These are phyloP conservation scores for Panthera uncia DNA, from an alignment of 2,113 vertebrate genomes.

Conservation along the genomic window DNA sequence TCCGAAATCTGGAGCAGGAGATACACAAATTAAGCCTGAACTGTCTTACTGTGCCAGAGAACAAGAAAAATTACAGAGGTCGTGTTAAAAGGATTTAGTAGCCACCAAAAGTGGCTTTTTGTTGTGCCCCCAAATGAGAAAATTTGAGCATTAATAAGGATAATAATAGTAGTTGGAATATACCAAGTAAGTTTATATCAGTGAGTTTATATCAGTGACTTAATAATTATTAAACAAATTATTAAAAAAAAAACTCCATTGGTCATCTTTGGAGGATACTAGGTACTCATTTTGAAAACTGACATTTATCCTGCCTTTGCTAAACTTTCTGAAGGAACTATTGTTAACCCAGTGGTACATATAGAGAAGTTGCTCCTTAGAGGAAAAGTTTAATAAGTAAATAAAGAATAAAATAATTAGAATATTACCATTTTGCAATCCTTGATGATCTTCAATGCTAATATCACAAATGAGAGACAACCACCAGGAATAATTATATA, in stretches of 20 bases:
- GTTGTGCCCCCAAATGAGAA: neutral
- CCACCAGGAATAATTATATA: neutral
- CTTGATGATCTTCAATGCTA: neutral
- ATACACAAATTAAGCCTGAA: neutral
- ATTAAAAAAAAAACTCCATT: neutral
- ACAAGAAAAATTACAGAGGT: constrained; percentile 10
- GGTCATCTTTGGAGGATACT: neutral
- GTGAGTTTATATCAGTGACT: neutral
- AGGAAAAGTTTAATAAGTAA: neutral
- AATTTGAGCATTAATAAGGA: neutral
- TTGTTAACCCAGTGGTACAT: neutral
- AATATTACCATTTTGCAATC: neutral
- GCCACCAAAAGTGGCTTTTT: constrained; percentile 10
- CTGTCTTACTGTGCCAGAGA: neutral
- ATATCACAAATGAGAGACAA: neutral
- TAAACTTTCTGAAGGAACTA: neutral
- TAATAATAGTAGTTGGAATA: neutral
- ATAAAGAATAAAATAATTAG: neutral
- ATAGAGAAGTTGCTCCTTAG: neutral
- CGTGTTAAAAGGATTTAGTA: constrained; percentile 4
- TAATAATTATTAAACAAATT: neutral
- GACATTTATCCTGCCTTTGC: neutral
- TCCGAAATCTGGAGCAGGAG: neutral
- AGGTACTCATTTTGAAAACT: constrained; percentile 49
- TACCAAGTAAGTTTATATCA: neutral